Percentiles rank a stretch among this genome's conserved stretches.
These are phyloP conservation scores for Acridotheres tristis DNA, from an alignment of 2,797 vertebrate species.

Conservation along the genomic window DNA sequence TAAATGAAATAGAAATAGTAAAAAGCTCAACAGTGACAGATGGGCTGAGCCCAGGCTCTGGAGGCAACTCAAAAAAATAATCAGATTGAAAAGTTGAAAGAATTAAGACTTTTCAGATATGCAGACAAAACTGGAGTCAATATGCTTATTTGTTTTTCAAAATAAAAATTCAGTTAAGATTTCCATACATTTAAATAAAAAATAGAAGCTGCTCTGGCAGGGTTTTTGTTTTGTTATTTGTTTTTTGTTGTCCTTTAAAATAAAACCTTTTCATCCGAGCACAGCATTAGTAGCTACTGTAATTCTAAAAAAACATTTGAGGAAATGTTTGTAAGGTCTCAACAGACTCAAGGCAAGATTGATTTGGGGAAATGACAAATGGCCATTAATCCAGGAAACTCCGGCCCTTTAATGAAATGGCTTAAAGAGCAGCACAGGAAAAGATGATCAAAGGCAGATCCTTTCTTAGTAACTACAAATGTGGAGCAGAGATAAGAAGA, in stretches of 20 bases:
- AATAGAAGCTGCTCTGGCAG: not conserved
- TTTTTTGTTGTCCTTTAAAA: not conserved
- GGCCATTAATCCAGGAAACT: slow-evolving; percentile 12
- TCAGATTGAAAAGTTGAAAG: slow-evolving; percentile 4
- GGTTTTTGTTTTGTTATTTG: not conserved
- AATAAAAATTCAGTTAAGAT: not conserved
- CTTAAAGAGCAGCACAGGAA: slow-evolving; percentile 21
- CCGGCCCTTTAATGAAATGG: slow-evolving; percentile 35
- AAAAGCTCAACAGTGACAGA: not conserved
- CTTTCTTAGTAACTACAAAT: slow-evolving; percentile 33
- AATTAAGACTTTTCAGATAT: not conserved
- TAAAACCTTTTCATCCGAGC: not conserved
- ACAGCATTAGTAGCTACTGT: not conserved
- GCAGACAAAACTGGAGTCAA: not conserved
- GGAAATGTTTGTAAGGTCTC: not conserved
- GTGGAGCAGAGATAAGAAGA: slow-evolving; percentile 50
- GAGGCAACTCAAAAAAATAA: not conserved
- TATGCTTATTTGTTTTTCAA: not conserved
- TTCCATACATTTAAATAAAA: not conserved
- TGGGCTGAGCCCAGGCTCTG: not conserved
- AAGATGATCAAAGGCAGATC: slow-evolving; percentile 39
- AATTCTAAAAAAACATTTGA: not conserved
- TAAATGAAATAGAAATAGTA: not conserved
- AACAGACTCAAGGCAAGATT: not conserved
- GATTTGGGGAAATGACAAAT: slow-evolving; percentile 36